These are phyloP conservation scores for Beris morrisii DNA, from an alignment of 2,888 invertebrate genomes.

Conservation along the genomic window DNA sequence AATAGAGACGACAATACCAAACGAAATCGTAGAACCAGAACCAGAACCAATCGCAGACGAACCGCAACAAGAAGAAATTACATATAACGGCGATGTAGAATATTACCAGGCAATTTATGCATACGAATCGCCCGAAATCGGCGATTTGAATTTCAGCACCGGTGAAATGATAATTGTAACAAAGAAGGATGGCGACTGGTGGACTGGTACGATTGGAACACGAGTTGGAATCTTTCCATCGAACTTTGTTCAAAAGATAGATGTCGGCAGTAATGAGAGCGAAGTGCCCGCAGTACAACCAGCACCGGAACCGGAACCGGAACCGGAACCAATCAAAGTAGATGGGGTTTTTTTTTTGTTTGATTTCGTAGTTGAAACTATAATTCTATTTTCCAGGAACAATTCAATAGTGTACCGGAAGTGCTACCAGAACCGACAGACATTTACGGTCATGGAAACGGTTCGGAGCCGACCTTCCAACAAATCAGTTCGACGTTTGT, in stretches of 20 bases:
- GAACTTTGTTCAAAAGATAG: constrained; percentile 86
- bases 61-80: constrained; percentile 38
- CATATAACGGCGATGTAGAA: constrained; percentile 61
- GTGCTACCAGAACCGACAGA: background rate
- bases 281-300: background rate
- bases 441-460: constrained; percentile 4
- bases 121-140: constrained; percentile 84
- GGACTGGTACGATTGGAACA: constrained; percentile 88
- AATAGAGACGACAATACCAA: constrained; percentile 43
- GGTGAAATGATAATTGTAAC: constrained; percentile 86
- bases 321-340: background rate
- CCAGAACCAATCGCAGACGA: constrained; percentile 30
- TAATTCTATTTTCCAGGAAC: background rate
- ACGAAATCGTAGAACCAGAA: constrained; percentile 43
- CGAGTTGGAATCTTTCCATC: constrained; percentile 93
- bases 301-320: background rate
- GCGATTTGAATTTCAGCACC: constrained; percentile 86
- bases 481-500: constrained; percentile 20
- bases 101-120: constrained; percentile 89
- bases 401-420: constrained; percentile 20
- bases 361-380: background rate
- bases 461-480: constrained; percentile 26
- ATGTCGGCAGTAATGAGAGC: constrained; percentile 50
- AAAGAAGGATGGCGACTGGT: constrained; percentile 96
- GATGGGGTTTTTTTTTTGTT: background rate